A percentile compares a stretch with the other conserved stretches of the same genome.
Evolutionary conservation across 2,888 invertebrate genomes (phyloP).

Genomic region (Pachymerium ferrugineum): DNA sequence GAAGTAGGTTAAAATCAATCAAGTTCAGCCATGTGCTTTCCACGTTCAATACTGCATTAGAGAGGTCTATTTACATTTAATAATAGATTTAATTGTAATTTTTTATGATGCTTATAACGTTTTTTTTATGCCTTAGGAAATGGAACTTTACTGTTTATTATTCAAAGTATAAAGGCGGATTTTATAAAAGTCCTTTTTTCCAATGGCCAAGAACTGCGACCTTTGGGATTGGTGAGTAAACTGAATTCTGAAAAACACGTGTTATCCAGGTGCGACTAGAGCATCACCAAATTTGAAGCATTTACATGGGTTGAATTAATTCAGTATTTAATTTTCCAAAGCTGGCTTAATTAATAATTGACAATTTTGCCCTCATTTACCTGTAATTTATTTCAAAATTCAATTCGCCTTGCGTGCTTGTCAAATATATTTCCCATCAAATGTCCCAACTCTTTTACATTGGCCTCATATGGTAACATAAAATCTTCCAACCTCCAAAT

Average conservation of each 20-base stretch:
- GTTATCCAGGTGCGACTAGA: not conserved
- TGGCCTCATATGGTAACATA: not conserved
- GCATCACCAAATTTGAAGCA: too few relatives aligned
- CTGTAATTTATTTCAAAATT: not conserved
- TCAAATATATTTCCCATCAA: not conserved
- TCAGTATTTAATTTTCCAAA: not conserved
- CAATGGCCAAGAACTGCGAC: conserved; percentile 27
- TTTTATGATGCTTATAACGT: not conserved
- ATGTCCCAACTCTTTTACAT: not conserved
- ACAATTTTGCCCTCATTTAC: not conserved
- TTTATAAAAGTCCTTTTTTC: not conserved
- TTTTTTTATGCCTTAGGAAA: too few relatives aligned
- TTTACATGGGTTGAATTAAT: not conserved
- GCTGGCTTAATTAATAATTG: not conserved
- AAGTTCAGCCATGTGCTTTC: not conserved
- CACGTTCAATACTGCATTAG: not conserved
- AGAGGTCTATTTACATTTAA: not conserved
- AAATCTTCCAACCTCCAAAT: conserved; percentile 5
- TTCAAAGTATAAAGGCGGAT: not conserved
- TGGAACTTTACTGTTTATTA: not conserved
- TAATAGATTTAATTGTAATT: not conserved
- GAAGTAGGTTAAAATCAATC: conserved; percentile 13
- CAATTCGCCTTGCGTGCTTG: not conserved
- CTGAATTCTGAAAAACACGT: not conserved
- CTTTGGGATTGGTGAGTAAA: not conserved